A percentile compares a stretch with the other conserved stretches of the same genome.
phyloP scores from a whole-genome alignment of 2,888 invertebrate genomes.

The Leptopilina drosophilae region DNA sequence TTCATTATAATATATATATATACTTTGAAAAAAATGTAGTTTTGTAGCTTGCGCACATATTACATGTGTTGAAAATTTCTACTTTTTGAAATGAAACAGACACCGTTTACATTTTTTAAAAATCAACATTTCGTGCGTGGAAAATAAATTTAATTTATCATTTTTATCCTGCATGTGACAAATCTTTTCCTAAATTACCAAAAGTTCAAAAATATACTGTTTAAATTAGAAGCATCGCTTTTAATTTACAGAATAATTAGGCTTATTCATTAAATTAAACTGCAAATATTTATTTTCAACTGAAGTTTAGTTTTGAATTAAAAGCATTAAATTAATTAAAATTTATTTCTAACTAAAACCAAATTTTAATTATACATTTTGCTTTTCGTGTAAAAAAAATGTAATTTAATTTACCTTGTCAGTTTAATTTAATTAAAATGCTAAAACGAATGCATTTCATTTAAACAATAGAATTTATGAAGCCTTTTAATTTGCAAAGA shows the following conservation, averaged over 20 bases:
- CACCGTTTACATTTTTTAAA: not conserved
- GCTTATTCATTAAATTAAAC: no score
- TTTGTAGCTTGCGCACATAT: constrained; percentile 31
- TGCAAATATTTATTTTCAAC: no score
- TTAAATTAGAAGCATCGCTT: no score
- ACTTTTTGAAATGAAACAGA: constrained; percentile 8
- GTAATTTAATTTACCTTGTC: no score
- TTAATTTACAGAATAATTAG: no score
- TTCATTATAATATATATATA: constrained; percentile 13
- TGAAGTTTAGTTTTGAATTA: no score
- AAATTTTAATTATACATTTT: no score
- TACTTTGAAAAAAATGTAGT: constrained; percentile 25
- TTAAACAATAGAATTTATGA: not conserved
- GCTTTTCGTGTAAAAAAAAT: no score
- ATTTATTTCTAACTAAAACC: no score
- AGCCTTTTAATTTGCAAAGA: not conserved
- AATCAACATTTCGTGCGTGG: not conserved
- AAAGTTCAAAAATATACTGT: not conserved
- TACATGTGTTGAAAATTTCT: not conserved
- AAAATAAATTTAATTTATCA: not conserved
- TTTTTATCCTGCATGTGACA: not conserved
- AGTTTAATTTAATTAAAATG: no score
- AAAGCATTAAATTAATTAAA: no score
- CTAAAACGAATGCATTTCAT: no score
- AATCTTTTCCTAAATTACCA: not conserved